Evolutionary conservation across 2,797 vertebrate genomes (phyloP).

Genomic region (Tapirus indicus): DNA sequence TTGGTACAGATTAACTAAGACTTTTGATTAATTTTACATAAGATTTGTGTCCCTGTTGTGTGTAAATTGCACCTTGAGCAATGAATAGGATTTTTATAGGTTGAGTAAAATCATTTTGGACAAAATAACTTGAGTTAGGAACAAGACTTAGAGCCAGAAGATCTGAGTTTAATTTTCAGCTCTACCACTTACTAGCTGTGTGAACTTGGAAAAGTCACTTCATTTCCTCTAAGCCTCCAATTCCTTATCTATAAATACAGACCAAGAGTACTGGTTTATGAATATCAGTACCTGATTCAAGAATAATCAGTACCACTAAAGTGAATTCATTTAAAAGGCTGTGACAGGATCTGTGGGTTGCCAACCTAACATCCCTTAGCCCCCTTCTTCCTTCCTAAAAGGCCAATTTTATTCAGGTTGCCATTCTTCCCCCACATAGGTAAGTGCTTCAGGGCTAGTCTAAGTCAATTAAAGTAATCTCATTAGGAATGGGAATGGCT

Average conservation of each 20-base stretch:
- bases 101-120: background rate
- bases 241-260: background rate
- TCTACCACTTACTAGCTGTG: background rate
- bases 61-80: background rate
- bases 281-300: background rate
- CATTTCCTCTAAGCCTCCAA: background rate
- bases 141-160: background rate
- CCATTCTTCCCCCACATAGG: background rate
- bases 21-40: background rate
- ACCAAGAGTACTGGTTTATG: background rate
- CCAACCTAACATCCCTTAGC: background rate
- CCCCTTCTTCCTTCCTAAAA: background rate
- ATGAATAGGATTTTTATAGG: background rate
- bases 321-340: conserved; percentile 9
- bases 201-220: conserved; percentile 5
- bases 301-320: background rate
- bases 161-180: background rate
- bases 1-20: background rate
- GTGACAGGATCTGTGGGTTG: background rate
- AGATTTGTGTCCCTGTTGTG: background rate
- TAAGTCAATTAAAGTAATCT: conserved; percentile 40
- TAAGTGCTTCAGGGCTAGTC: background rate
- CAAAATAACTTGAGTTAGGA: background rate
- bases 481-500: background rate
- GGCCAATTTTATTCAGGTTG: background rate